A percentile compares a stretch with the other conserved stretches of the same genome.
Evolutionary conservation across 2,113 vertebrate genomes (phyloP).

Genomic region (Coryphaenoides rupestris): DNA sequence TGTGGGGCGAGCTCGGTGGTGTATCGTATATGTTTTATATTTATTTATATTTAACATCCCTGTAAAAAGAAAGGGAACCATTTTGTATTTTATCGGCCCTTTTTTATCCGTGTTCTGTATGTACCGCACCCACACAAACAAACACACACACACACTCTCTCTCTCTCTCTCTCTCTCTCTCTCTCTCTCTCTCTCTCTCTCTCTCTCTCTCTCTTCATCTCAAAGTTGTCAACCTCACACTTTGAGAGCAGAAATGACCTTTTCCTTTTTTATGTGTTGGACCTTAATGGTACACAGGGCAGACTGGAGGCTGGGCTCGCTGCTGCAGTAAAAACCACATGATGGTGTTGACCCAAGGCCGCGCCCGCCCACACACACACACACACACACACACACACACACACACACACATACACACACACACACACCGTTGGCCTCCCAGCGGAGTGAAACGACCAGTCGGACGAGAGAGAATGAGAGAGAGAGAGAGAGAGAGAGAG

Average conservation of each 20-base stretch:
- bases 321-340: conserved; percentile 57
- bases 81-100: too few species aligned
- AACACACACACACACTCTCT: conserved; percentile 8
- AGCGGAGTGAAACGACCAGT: conserved; percentile 8
- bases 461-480: conserved; percentile 15
- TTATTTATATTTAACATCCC: too few species aligned
- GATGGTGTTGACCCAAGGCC: conserved; percentile 51
- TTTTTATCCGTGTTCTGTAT: not conserved
- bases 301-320: conserved; percentile 54
- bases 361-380: conserved; percentile 43
- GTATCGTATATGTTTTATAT: not conserved
- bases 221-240: conserved; percentile 36
- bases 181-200: conserved; percentile 19
- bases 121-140: not conserved
- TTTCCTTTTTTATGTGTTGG: conserved; percentile 61
- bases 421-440: conserved; percentile 29
- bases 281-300: conserved; percentile 61
- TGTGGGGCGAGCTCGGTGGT: not conserved
- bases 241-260: conserved; percentile 68
- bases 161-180: conserved; percentile 9
- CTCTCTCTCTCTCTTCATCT: conserved; percentile 22
- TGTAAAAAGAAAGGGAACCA: too few species aligned
- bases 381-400: conserved; percentile 35
- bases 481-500: conserved; percentile 2
- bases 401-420: conserved; percentile 50